These are phyloP conservation scores for Apotomis capreana DNA, from an alignment of 2,888 invertebrate species.

Conservation along the genomic window DNA sequence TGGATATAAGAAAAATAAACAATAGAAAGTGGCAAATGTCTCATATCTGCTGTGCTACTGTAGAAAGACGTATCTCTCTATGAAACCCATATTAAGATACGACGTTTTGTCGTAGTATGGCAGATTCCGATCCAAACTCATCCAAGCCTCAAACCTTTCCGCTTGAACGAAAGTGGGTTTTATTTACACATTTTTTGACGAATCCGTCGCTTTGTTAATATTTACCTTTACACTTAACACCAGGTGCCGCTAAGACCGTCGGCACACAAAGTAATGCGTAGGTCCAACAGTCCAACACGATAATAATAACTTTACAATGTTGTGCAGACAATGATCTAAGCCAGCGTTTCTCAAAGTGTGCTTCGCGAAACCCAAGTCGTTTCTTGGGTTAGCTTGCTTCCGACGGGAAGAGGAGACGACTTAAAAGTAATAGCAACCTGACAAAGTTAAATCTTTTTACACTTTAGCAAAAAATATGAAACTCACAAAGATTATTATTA, in stretches of 20 bases:
- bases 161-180: slow-evolving; percentile 28
- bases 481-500: no score
- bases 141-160: slow-evolving; percentile 18
- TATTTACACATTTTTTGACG: slow-evolving; percentile 27
- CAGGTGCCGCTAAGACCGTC: slow-evolving; percentile 28
- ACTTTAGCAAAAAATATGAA: no score
- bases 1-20: slow-evolving; percentile 8
- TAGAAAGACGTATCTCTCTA: no score
- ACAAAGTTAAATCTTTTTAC: no score
- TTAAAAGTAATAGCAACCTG: no score
- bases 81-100: no score
- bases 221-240: slow-evolving; percentile 33
- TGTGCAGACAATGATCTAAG: slow-evolving; percentile 38
- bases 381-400: no score
- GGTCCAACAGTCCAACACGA: slow-evolving; percentile 33
- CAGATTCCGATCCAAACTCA: not conserved
- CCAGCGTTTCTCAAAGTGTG: not conserved
- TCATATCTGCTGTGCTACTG: not conserved
- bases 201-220: slow-evolving; percentile 22
- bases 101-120: no score
- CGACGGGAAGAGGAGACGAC: no score
- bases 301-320: slow-evolving; percentile 34
- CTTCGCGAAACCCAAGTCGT: no score
- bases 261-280: slow-evolving; percentile 23
- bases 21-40: slow-evolving; percentile 25